Evolutionary conservation across 2,113 vertebrate genomes (phyloP).

Genomic region (Thamnaconus septentrionalis): DNA sequence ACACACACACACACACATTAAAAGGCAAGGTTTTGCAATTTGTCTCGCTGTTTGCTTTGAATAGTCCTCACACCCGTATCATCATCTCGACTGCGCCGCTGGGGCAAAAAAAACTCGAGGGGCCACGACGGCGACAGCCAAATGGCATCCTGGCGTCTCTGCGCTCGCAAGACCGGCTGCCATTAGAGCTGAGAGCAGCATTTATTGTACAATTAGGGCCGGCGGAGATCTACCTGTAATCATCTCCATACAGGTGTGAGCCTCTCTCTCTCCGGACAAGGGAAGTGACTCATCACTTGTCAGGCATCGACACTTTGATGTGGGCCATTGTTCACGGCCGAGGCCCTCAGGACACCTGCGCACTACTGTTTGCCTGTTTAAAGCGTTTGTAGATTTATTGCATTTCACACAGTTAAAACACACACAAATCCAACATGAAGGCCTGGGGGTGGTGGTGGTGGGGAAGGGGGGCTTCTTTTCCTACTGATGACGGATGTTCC

Average conservation of each 20-base stretch:
- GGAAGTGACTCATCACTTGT: slow-evolving; percentile 87
- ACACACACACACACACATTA: slow-evolving; percentile 72
- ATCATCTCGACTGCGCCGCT: slow-evolving; percentile 84
- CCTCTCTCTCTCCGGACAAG: slow-evolving; percentile 76
- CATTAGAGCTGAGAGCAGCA: slow-evolving; percentile 89
- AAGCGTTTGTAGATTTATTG: slow-evolving; percentile 79
- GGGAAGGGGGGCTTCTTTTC: slow-evolving; percentile 52
- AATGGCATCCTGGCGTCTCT: slow-evolving; percentile 93
- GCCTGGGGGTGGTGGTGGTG: slow-evolving; percentile 21
- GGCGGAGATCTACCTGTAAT: slow-evolving; percentile 90
- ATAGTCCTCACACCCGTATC: slow-evolving; percentile 85
- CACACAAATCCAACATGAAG: slow-evolving; percentile 21
- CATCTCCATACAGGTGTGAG: slow-evolving; percentile 92
- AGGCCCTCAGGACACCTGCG: slow-evolving; percentile 73
- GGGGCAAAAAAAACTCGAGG: slow-evolving; percentile 78
- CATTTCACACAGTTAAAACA: slow-evolving; percentile 65
- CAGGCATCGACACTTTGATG: slow-evolving; percentile 80
- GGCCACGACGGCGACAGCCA: slow-evolving; percentile 84
- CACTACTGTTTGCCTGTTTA: slow-evolving; percentile 65
- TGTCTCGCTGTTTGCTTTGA: slow-evolving; percentile 84
- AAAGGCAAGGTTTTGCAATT: slow-evolving; percentile 76
- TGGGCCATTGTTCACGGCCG: slow-evolving; percentile 69
- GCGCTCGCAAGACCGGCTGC: slow-evolving; percentile 84
- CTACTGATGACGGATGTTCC: slow-evolving; percentile 71
- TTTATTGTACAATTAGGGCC: slow-evolving; percentile 97